A percentile compares a stretch with the other conserved stretches of the same genome.
Evolutionary conservation across 2,888 invertebrate genomes (phyloP).

Genomic region (Acleris laterana): DNA sequence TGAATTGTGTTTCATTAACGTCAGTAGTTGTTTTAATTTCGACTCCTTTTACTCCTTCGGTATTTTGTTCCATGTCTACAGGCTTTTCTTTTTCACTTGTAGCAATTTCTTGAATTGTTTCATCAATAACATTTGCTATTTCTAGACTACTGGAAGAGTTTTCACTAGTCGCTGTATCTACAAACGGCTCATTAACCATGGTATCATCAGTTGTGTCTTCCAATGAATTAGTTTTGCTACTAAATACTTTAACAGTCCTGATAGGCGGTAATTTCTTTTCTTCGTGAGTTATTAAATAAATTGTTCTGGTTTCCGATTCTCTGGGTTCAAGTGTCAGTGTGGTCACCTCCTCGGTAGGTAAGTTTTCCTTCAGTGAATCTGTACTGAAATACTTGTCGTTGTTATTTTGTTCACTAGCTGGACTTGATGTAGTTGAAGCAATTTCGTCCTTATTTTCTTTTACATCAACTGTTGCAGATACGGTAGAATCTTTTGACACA

Average conservation of each 20-base stretch:
- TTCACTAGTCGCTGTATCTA: constrained; percentile 54
- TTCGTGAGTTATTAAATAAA: constrained; percentile 89
- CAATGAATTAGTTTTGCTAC: constrained; percentile 85
- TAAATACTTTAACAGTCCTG: constrained; percentile 81
- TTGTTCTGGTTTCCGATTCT: constrained; percentile 72
- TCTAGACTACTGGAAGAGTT: constrained; percentile 55
- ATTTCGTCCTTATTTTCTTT: constrained; percentile 37
- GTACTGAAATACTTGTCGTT: constrained; percentile 67
- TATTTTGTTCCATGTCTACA: background rate
- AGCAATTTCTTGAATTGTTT: constrained; percentile 2
- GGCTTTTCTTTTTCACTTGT: background rate
- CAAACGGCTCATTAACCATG: constrained; percentile 43
- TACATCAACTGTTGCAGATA: constrained; percentile 5
- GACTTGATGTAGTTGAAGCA: constrained; percentile 41
- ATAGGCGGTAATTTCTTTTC: constrained; percentile 88
- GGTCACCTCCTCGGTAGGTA: constrained; percentile 65
- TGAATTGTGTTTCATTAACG: background rate
- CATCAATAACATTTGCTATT: constrained; percentile 19
- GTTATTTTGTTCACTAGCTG: constrained; percentile 70
- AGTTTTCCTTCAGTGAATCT: constrained; percentile 57
- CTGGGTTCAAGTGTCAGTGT: constrained; percentile 58
- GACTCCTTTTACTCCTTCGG: no score
- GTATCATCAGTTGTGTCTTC: constrained; percentile 56
- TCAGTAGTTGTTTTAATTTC: background rate
- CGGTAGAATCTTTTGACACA: constrained; percentile 25